Conservation (phyloP, 2,797 vertebrate species). For the Brachyalestes nurse region DNA sequence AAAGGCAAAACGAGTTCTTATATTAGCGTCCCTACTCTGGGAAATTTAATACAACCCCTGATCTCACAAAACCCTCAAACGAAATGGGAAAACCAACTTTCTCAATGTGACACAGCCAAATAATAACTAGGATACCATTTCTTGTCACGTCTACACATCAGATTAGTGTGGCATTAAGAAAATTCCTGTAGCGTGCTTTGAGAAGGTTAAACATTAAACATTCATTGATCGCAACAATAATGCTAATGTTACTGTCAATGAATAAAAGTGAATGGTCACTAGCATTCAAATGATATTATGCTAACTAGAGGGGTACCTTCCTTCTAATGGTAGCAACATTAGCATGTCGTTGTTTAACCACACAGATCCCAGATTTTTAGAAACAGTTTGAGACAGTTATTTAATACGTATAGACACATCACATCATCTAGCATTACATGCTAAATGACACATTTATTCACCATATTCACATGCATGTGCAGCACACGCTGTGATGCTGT, state of each 20-base stretch:
- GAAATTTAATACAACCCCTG: background rate
- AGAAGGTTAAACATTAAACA: background rate
- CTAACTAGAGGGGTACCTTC: background rate
- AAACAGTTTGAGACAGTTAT: no score
- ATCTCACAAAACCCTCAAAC: background rate
- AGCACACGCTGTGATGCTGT: background rate
- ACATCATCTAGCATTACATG: background rate
- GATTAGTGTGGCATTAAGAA: background rate
- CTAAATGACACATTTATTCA: background rate
- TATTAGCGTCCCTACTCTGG: background rate
- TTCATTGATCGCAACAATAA: background rate
- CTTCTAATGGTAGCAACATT: no score
- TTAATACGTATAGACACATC: no score
- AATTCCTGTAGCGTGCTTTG: background rate
- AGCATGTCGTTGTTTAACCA: no score
- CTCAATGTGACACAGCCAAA: background rate
- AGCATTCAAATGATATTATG: background rate
- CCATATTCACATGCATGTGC: background rate
- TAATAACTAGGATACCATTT: background rate
- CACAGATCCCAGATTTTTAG: no score
- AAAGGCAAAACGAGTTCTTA: background rate
- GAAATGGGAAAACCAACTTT: conserved; percentile 11
- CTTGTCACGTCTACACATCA: background rate
- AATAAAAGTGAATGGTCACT: background rate
- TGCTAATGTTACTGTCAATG: background rate